These are phyloP conservation scores for Prosopocoilus inquinatus DNA, from an alignment of 2,888 invertebrate species.

Conservation along the genomic window DNA sequence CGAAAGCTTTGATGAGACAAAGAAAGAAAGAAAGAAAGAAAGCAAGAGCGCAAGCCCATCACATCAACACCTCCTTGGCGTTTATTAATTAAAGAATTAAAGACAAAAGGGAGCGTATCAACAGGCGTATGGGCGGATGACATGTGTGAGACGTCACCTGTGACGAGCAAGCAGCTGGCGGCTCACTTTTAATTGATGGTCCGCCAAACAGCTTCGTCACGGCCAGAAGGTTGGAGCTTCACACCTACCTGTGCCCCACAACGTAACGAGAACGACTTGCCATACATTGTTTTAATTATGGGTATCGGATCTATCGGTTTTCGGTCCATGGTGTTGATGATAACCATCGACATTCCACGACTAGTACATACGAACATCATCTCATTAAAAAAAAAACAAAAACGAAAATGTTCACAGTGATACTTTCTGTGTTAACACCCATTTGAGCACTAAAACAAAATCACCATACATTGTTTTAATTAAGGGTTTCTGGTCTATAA, in stretches of 20 bases:
- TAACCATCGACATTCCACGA: background rate
- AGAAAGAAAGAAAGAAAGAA: no score
- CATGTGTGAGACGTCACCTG: slow-evolving; percentile 44
- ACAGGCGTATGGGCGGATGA: slow-evolving; percentile 38
- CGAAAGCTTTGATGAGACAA: no score
- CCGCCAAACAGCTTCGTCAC: slow-evolving; percentile 45
- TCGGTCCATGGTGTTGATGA: background rate
- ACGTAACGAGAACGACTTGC: background rate
- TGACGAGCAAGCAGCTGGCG: slow-evolving; percentile 42
- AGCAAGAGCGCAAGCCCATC: no score
- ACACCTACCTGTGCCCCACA: slow-evolving; percentile 42
- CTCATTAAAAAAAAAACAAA: background rate
- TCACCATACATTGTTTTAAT: no score
- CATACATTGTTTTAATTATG: slow-evolving; percentile 7
- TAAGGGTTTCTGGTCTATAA: no score
- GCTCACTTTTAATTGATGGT: slow-evolving; percentile 48
- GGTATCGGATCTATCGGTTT: background rate
- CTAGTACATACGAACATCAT: no score
- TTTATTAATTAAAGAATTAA: slow-evolving; percentile 44
- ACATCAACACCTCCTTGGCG: slow-evolving; percentile 39
- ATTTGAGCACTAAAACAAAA: no score
- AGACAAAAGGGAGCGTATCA: slow-evolving; percentile 40
- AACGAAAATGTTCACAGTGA: no score
- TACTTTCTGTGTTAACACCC: no score
- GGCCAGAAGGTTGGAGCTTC: slow-evolving; percentile 47